Evolutionary conservation across 2,888 invertebrate species (phyloP).

Genomic region (Drosophila anomelani): DNA sequence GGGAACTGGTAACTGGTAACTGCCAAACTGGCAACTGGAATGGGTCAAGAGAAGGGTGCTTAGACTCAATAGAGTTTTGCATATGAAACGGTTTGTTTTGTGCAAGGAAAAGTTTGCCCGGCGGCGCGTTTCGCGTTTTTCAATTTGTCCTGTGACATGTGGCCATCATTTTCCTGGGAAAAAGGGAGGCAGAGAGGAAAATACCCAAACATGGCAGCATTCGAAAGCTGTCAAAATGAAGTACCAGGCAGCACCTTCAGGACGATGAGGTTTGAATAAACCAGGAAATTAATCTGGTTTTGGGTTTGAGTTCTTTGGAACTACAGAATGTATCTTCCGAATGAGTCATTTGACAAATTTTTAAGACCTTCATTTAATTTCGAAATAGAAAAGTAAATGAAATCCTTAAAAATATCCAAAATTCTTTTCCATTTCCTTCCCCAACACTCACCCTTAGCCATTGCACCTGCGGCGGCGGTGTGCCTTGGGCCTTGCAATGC

Average conservation of each 20-base stretch:
- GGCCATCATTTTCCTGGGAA: neutral
- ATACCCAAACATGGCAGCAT: neutral
- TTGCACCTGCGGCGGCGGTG: constrained; percentile 84
- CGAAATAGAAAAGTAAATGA: neutral
- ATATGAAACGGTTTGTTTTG: constrained; percentile 64
- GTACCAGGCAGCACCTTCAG: constrained; percentile 6
- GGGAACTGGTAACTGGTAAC: constrained; percentile 1
- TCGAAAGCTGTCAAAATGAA: constrained; percentile 22
- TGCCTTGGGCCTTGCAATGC: constrained; percentile 95
- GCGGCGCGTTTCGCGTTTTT: constrained; percentile 62
- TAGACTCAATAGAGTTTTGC: constrained; percentile 65
- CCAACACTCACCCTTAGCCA: constrained; percentile 84
- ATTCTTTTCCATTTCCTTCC: neutral
- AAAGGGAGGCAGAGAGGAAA: neutral
- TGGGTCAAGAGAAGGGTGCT: constrained; percentile 15
- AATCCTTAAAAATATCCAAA: neutral
- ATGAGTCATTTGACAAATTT: neutral
- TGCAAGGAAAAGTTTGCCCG: constrained; percentile 61
- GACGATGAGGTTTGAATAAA: constrained; percentile 2
- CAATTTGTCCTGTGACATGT: constrained; percentile 60
- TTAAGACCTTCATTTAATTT: neutral
- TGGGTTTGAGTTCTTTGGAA: neutral
- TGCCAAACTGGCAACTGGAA: constrained; percentile 6
- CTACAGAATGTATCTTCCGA: neutral
- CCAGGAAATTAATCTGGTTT: constrained; percentile 5